Percentiles rank a stretch among this genome's conserved stretches.
phyloP scores from a whole-genome alignment of 2,113 vertebrate species.

The Riparia riparia region DNA sequence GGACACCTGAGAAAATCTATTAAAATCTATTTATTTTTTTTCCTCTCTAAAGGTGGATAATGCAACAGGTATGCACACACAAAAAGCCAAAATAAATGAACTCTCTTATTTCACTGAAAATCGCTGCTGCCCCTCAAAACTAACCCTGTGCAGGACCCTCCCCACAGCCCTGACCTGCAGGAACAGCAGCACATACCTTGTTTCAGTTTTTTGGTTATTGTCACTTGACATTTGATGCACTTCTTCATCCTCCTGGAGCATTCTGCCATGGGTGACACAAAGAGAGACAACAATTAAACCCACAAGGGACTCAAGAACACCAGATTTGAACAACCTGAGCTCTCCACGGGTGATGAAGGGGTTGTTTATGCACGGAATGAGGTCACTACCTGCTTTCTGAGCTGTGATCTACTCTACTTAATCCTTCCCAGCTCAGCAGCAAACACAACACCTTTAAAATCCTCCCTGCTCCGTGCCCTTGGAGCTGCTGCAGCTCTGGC shows the following conservation, averaged over 20 bases:
- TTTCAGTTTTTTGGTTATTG: constrained; percentile 92
- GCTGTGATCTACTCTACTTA: neutral
- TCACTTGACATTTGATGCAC: constrained; percentile 97
- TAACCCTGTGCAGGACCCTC: neutral
- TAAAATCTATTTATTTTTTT: neutral
- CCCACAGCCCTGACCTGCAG: neutral
- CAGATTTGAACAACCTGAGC: neutral
- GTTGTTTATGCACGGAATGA: rapidly evolving
- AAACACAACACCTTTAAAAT: neutral
- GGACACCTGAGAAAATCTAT: neutral
- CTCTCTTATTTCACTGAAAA: neutral
- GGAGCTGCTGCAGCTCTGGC: neutral
- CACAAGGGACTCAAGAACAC: neutral
- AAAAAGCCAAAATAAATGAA: neutral
- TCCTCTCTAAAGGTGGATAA: neutral
- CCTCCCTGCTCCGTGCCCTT: neutral
- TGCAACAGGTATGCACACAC: neutral
- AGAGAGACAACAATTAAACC: neutral
- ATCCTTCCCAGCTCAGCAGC: neutral
- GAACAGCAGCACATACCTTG: constrained; percentile 81
- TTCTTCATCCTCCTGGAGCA: constrained; percentile 98
- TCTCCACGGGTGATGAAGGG: neutral
- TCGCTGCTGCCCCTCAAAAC: neutral
- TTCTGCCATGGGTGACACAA: constrained; percentile 70
- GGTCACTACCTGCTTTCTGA: neutral